Conservation (phyloP, 2,113 vertebrate genomes). For the Gopherus flavomarginatus region DNA sequence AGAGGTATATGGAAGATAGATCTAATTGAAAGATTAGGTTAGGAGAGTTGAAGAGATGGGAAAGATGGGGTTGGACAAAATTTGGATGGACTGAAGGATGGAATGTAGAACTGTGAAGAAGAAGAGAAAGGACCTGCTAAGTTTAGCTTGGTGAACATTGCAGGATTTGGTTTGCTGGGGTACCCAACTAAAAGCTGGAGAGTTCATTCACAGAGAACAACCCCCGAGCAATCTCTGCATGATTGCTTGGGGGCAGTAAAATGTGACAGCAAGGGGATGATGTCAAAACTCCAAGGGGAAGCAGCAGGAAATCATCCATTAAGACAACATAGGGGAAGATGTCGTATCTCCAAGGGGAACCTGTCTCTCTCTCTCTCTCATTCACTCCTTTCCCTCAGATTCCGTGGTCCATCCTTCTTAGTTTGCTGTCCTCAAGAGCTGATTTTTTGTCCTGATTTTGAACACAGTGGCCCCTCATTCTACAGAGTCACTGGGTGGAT, state of each 20-base stretch:
- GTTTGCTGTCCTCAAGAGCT: not conserved
- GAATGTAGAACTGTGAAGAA: not conserved
- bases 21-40: not conserved
- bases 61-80: slow-evolving; percentile 20
- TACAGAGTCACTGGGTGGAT: not conserved
- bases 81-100: not conserved
- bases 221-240: not conserved
- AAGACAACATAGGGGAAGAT: not conserved
- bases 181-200: not conserved
- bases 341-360: not conserved
- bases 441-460: not conserved
- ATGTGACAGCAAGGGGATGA: accelerated
- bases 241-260: not conserved
- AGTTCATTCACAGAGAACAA: not conserved
- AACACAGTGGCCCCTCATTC: not conserved
- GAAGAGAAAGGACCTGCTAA: not conserved
- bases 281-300: not conserved
- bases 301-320: not conserved
- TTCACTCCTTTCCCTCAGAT: not conserved
- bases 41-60: not conserved
- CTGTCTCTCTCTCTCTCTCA: not conserved
- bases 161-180: not conserved
- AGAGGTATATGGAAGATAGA: not conserved
- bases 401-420: not conserved
- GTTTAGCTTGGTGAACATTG: not conserved